A percentile compares a stretch with the other conserved stretches of the same genome.
phyloP scores from a whole-genome alignment of 1,140 invertebrate species.

The Brachystomella parvula region DNA sequence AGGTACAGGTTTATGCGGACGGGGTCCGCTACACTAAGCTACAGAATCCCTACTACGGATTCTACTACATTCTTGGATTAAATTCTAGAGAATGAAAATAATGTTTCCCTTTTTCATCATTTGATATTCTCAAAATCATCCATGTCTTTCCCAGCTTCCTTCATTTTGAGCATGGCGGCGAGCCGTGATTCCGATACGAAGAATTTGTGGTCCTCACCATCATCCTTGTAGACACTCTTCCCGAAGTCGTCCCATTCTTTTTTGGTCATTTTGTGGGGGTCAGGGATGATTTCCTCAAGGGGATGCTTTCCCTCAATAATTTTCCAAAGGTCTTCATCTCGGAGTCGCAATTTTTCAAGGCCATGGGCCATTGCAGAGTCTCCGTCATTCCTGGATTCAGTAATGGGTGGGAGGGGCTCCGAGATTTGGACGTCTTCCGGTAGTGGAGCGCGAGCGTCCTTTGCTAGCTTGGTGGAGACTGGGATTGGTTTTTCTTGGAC shows the following conservation, averaged over 20 bases:
- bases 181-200: constrained; percentile 30
- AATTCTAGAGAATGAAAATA: too few species aligned
- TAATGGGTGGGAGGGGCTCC: constrained; percentile 20
- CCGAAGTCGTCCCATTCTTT: constrained; percentile 35
- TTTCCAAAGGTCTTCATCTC: constrained; percentile 24
- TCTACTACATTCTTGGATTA: too few species aligned
- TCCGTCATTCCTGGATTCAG: constrained; percentile 10
- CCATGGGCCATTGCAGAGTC: constrained; percentile 32
- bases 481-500: constrained; percentile 18
- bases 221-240: constrained; percentile 27
- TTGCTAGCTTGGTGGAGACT: constrained; percentile 14
- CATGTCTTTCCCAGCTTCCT: constrained; percentile 21
- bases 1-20: too few species aligned
- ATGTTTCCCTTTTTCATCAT: neutral
- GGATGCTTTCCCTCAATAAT: constrained; percentile 35
- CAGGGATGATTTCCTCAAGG: constrained; percentile 19
- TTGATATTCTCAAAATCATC: constrained; percentile 8
- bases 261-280: constrained; percentile 32
- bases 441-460: constrained; percentile 42
- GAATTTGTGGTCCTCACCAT: constrained; percentile 26
- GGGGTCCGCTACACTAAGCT: too few species aligned
- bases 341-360: constrained; percentile 12
- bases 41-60: too few species aligned
- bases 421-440: constrained; percentile 40
- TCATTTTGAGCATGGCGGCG: constrained; percentile 27